A percentile compares a stretch with the other conserved stretches of the same genome.
Conservation (phyloP, 2,888 invertebrate species). For the Globia sparganii region DNA sequence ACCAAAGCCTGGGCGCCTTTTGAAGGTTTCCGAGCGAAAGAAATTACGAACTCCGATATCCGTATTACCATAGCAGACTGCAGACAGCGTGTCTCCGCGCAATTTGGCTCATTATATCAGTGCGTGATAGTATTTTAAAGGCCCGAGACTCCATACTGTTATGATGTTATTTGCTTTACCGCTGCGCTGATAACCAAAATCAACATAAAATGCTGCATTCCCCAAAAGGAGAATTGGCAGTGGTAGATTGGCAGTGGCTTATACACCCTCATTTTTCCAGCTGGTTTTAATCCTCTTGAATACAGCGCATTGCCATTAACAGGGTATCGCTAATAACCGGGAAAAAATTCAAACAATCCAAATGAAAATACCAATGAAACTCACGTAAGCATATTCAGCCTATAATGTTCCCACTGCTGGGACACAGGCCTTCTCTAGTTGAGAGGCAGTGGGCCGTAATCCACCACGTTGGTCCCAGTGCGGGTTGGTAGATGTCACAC, state of each 20-base stretch:
- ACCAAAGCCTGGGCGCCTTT: not conserved
- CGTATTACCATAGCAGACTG: constrained; percentile 7
- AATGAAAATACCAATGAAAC: too few species aligned
- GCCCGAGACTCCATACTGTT: constrained; percentile 21
- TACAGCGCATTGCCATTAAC: not conserved
- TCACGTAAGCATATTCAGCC: not conserved
- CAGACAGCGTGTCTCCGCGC: constrained; percentile 19
- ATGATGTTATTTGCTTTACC: constrained; percentile 25
- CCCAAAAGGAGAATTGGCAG: not conserved
- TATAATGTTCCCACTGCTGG: not conserved
- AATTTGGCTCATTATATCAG: constrained; percentile 35
- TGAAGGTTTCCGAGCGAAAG: not conserved
- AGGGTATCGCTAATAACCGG: not conserved
- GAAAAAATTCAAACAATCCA: not conserved
- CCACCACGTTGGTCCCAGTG: too few species aligned
- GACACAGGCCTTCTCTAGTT: not conserved
- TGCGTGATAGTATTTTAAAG: constrained; percentile 47
- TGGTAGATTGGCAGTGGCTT: not conserved
- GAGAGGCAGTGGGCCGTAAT: not conserved
- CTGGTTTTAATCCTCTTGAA: not conserved
- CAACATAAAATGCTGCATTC: not conserved
- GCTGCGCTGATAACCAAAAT: not conserved
- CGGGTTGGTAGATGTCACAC: not conserved
- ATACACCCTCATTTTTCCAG: not conserved
- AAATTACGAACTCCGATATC: not conserved